Percentiles rank a stretch among this genome's conserved stretches.
These are phyloP conservation scores for Cephus pygmeus DNA, from an alignment of 2,888 invertebrate genomes.

Conservation along the genomic window DNA sequence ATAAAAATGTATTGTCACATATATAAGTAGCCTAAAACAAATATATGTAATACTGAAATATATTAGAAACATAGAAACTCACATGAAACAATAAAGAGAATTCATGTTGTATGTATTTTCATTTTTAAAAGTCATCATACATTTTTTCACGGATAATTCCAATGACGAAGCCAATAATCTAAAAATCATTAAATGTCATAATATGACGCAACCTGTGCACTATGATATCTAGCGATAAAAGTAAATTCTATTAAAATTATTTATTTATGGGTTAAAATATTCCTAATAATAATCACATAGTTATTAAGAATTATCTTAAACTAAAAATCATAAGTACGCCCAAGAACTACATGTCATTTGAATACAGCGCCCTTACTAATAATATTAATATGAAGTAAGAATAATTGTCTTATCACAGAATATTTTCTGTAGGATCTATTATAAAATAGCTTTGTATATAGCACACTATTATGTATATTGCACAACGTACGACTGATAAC, in stretches of 20 bases:
- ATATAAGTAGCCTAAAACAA: no score
- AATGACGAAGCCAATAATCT: not conserved
- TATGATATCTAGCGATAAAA: not conserved
- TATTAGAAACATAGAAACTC: no score
- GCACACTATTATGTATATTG: not conserved
- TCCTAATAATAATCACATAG: not conserved
- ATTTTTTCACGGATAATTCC: no score
- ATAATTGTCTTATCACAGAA: not conserved
- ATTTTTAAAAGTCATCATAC: no score
- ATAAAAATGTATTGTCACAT: no score
- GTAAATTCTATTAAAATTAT: not conserved
- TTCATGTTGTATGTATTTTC: no score
- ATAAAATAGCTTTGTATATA: not conserved
- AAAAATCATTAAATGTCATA: not conserved
- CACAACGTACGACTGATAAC: not conserved
- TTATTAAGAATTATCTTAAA: not conserved
- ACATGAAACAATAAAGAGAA: no score
- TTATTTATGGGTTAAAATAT: not conserved
- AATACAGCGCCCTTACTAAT: not conserved
- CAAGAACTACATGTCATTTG: not conserved
- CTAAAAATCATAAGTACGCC: not conserved
- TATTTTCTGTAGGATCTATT: not conserved
- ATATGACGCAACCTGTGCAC: not conserved
- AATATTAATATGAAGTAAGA: not conserved
- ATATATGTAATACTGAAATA: no score